Base-by-base conservation (phyloP, 2,888 invertebrate species). In the Sphaerophoria taeniata region DNA sequence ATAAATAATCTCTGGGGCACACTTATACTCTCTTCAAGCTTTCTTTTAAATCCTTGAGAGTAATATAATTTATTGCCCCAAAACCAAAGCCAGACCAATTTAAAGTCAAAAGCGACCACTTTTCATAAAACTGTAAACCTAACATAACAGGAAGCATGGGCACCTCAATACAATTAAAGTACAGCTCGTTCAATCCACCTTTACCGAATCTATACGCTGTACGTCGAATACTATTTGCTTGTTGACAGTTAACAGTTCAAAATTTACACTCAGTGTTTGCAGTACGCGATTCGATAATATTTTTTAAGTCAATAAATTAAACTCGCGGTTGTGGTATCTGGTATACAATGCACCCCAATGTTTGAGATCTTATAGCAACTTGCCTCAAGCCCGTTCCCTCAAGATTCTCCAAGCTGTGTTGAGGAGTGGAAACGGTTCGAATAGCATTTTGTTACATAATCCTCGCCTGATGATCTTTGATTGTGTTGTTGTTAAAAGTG, bases 231-330 rank as follows among this genome's bases (percentile, higher is more conserved):
- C 14, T 1, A 58, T 39, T 58, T 58, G 36, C 14, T 16, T 77
- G 78, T 63, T 82, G 77, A 83, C 78, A 83, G 73, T 69, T 63
- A 51, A 73, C 49, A 39, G 49, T 51, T 56, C 34, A 7, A 70
- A 73, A 63, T 36, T 24, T 53, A 58, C 58, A 36, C 60, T 2
- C 33, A 65, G 74, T 79, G 74, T 79, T 84, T 79, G 67, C 75
- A 79, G 65, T 79, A 24, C 24, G 70, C 74, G 79, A 83, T 84
- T 79, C 75, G 83, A 79, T 79, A 79, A 84, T 79, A 60, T 84
- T 79, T 84, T 71, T 24, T 2, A 24, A 75, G 79, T 84, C 83
- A 79, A 79, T 84, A 79, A 75, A 79, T 75, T 65, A 43, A 11
- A 65, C 65, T 74, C 36, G 49, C 58, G 56, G 56, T 78, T 39